A percentile compares a stretch with the other conserved stretches of the same genome.
Evolutionary conservation across 2,797 vertebrate species (phyloP).

Genomic region (Cirrhinus molitorella): DNA sequence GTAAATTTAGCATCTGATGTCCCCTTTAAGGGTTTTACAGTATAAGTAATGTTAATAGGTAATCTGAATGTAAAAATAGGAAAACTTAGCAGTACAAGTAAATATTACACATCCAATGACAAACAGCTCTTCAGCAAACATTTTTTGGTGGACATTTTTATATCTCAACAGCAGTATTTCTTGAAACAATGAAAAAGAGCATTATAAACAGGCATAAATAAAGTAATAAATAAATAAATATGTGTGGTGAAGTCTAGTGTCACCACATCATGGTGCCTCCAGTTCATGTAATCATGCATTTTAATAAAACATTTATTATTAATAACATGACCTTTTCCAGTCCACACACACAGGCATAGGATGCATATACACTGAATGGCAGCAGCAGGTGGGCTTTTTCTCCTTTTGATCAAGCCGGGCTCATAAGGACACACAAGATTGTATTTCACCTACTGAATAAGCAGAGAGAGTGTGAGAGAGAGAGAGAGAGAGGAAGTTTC

Average conservation of each 20-base stretch:
- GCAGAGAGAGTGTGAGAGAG: background rate
- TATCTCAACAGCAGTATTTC: background rate
- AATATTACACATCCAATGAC: background rate
- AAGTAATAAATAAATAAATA: too few relatives aligned
- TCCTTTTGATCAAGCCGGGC: conserved; percentile 25
- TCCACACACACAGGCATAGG: background rate
- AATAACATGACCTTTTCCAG: background rate
- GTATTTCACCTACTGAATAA: conserved; percentile 43
- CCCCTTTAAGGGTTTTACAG: background rate
- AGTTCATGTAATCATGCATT: background rate
- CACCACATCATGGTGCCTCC: background rate
- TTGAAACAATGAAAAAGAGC: background rate
- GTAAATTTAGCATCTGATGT: too few relatives aligned
- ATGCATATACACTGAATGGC: conserved; percentile 44
- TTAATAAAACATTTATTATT: background rate
- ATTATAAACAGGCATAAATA: background rate
- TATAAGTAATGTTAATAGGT: background rate
- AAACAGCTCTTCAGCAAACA: too few relatives aligned
- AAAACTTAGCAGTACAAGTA: background rate
- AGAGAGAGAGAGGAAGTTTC: background rate
- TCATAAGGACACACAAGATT: conserved; percentile 21
- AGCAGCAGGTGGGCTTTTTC: conserved; percentile 57
- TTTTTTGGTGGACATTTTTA: background rate
- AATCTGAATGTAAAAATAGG: background rate
- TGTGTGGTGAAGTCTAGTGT: background rate